Evolutionary conservation across 2,888 invertebrate genomes (phyloP), one percentile per base, ranked within the genome.

Genomic region (Spatulosminthurus flaviceps): DNA sequence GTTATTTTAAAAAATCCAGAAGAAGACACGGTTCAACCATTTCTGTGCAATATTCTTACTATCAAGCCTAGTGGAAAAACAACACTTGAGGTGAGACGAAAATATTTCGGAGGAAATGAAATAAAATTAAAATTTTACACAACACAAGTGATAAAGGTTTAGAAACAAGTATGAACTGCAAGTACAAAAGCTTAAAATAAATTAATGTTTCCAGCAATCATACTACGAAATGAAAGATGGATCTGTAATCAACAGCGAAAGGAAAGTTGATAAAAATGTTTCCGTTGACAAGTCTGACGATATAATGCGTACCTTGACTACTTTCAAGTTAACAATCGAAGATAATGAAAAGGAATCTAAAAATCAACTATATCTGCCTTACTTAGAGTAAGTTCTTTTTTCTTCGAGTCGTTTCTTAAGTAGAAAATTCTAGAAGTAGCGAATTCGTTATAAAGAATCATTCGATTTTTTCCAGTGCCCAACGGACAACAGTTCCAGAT

Each of bases 291-390:
- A 70, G 34, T 60, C 70, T 28, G 79, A 81, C 4, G 82, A 84
- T 21, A 72, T 83, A 2, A 78, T 85, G n/a, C 80, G 78, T 70
- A 81, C 83, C 64, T 86, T 92, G 7, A 88, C 92, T 0, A 92
- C 92, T 77, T 92, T 92, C 86, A 92, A 91, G 87, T 90, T 92
- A 84, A 90, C 91, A 86, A 88, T 92, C 0, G 90, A 90, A 79
- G 91, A 92, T 81, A 88, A 89, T 78, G 92, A 92, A 77, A 91
- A 91, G 84, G 87, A 90, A 83, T 90, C 91, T 16, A 90, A 90
- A 81, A 89, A 89, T 81, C 89, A 90, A 84, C 87, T 92, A 51
- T 89, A 91, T 80, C 87, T 92, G 77, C 92, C 92, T 0, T 92
- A 92, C 86, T 86, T 89, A 74, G 88, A 87, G 90, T 90, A 87